Conservation (phyloP, 2,113 vertebrate species). For the Motacilla tschutschensis region DNA sequence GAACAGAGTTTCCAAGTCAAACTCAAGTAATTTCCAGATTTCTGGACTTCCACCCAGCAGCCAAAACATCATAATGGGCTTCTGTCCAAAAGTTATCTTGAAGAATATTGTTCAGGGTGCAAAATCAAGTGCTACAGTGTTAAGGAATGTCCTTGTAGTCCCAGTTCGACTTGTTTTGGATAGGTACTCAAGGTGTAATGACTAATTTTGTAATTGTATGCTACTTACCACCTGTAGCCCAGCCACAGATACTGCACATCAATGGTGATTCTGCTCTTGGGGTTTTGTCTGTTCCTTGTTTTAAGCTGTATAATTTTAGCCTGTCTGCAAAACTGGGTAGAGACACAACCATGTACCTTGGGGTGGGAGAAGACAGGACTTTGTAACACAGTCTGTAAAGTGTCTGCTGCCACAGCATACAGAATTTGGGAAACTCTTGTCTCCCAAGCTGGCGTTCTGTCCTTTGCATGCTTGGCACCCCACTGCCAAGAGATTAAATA, state of each 20-base stretch:
- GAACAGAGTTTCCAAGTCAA: neutral
- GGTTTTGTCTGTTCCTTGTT: neutral
- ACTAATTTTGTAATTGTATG: neutral
- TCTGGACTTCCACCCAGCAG: neutral
- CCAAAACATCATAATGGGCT: neutral
- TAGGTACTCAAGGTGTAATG: neutral
- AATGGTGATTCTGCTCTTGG: neutral
- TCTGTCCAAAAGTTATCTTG: neutral
- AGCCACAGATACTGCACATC: neutral
- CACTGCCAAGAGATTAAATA: neutral
- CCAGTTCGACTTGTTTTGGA: neutral
- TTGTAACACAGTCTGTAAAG: neutral
- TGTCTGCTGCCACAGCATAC: rapidly evolving
- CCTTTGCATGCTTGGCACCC: neutral
- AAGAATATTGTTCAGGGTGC: neutral
- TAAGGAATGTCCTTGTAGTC: neutral
- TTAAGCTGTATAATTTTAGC: neutral
- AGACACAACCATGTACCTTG: rapidly evolving
- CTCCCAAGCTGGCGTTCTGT: neutral
- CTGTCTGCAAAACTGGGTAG: neutral
- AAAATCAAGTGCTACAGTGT: neutral
- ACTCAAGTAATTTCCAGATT: neutral
- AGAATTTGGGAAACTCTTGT: neutral
- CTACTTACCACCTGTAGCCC: neutral
- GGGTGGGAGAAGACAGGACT: neutral